phyloP scores from a whole-genome alignment of 2,797 vertebrate genomes.

The Rhabdomys pumilio region DNA sequence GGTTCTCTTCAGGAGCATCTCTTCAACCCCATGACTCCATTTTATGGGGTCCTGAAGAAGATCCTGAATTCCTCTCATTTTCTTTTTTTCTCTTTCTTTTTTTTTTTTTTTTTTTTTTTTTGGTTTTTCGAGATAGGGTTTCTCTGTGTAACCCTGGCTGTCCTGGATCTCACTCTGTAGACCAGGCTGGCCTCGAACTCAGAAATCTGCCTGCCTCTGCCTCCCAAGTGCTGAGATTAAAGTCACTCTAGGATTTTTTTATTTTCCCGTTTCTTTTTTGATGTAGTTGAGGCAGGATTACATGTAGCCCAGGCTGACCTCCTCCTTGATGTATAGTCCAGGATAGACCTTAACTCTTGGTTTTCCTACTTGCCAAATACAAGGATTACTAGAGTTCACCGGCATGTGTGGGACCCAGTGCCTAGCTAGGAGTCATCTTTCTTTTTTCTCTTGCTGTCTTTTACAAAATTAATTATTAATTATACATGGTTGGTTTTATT shows the following conservation, averaged over 20 bases:
- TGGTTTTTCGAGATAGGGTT: neutral
- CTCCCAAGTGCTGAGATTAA: too few relatives aligned
- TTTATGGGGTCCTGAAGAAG: neutral
- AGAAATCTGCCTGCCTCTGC: too few relatives aligned
- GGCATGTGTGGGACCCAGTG: too few relatives aligned
- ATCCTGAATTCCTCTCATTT: conserved; percentile 23
- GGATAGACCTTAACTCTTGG: neutral
- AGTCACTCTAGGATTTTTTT: too few relatives aligned
- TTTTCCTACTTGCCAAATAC: neutral
- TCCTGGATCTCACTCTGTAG: too few relatives aligned
- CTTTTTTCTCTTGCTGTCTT: neutral
- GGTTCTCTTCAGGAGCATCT: neutral
- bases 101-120: neutral
- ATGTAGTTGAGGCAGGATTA: neutral
- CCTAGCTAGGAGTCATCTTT: too few relatives aligned
- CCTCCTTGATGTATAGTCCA: neutral
- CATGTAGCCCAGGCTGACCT: neutral
- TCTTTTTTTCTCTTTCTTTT: neutral
- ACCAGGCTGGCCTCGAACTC: too few relatives aligned
- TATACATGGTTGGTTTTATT: neutral
- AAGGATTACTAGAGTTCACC: neutral
- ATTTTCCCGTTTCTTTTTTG: neutral
- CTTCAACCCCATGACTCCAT: neutral
- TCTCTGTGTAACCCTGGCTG: too few relatives aligned
- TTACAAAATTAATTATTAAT: neutral